phyloP scores from a whole-genome alignment of 2,888 invertebrate species.

The Disparrhopalites patrizii region DNA sequence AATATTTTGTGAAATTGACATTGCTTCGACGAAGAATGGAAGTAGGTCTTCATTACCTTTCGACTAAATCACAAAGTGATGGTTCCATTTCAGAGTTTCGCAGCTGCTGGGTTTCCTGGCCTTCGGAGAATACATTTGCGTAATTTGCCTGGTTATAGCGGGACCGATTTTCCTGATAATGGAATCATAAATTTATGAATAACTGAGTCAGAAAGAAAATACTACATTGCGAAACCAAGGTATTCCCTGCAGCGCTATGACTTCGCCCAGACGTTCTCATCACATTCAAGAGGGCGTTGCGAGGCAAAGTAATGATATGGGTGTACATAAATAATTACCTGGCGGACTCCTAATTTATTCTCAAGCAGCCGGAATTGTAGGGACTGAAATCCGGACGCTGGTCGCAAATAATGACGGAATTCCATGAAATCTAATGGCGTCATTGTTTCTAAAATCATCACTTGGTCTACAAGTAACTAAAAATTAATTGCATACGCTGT shows the following conservation, averaged over 20 bases:
- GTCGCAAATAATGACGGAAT: conserved; percentile 84
- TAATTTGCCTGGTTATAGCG: conserved; percentile 89
- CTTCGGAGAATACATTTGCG: conserved; percentile 75
- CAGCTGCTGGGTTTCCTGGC: conserved; percentile 61
- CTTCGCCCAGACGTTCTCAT: too few species aligned
- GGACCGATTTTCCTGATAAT: conserved; percentile 71
- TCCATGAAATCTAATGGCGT: conserved; percentile 98
- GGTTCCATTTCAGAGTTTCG: conserved; percentile 74
- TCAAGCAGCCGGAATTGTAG: conserved; percentile 92
- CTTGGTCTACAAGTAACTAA: conserved; percentile 92
- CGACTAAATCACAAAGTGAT: conserved; percentile 77
- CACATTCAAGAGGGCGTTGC: too few species aligned
- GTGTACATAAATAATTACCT: too few species aligned
- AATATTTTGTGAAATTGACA: neutral
- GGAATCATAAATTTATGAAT: neutral
- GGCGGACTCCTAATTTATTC: conserved; percentile 72
- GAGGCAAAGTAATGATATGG: too few species aligned
- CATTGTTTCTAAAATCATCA: conserved; percentile 97
- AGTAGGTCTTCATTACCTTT: conserved; percentile 55
- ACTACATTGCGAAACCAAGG: too few species aligned
- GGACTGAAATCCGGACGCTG: conserved; percentile 98
- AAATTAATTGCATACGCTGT: conserved; percentile 39
- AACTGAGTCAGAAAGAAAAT: too few species aligned
- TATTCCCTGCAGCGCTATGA: too few species aligned
- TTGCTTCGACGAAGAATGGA: neutral